A percentile compares a stretch with the other conserved stretches of the same genome.
phyloP scores from a whole-genome alignment of 1,140 invertebrate genomes.

The Zaprionus lachaisei region DNA sequence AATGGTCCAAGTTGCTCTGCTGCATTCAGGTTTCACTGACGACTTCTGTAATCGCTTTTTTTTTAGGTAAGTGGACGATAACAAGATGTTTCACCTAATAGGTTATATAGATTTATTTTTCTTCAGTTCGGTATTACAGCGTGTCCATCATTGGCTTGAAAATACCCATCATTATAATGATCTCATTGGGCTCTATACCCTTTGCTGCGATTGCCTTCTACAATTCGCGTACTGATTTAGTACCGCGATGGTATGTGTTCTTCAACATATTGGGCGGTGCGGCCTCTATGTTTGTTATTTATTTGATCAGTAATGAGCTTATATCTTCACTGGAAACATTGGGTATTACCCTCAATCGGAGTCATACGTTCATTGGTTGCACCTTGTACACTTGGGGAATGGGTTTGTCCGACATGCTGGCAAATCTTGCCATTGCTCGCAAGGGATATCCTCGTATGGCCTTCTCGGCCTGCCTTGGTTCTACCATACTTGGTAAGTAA shows the following conservation, averaged over 20 bases:
- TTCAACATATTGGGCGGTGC: background rate
- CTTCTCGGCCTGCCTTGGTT: slow-evolving; percentile 35
- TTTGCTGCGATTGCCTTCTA: background rate
- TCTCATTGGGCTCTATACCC: background rate
- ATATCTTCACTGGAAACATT: slow-evolving; percentile 25
- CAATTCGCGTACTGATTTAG: slow-evolving; percentile 17
- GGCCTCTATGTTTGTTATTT: background rate
- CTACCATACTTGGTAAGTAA: slow-evolving; percentile 26
- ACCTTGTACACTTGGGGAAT: slow-evolving; percentile 45
- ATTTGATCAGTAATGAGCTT: slow-evolving; percentile 12
- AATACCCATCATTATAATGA: background rate
- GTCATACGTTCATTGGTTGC: slow-evolving; percentile 39
- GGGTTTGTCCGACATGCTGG: slow-evolving; percentile 13
- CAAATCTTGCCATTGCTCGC: slow-evolving; percentile 24
- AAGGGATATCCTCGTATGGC: slow-evolving; percentile 45
- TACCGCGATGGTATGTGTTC: slow-evolving; percentile 30
- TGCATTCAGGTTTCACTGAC: slow-evolving; percentile 20
- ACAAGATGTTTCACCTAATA: too few relatives aligned
- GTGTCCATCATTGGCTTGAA: background rate
- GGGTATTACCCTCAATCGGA: slow-evolving; percentile 26
- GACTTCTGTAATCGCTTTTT: background rate
- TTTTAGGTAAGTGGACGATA: background rate
- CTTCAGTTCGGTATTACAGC: background rate
- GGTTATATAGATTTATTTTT: background rate
- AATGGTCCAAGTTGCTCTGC: slow-evolving; percentile 36